phyloP scores from a whole-genome alignment of 1,140 invertebrate species.

The Macrotrachela quadricornifera region DNA sequence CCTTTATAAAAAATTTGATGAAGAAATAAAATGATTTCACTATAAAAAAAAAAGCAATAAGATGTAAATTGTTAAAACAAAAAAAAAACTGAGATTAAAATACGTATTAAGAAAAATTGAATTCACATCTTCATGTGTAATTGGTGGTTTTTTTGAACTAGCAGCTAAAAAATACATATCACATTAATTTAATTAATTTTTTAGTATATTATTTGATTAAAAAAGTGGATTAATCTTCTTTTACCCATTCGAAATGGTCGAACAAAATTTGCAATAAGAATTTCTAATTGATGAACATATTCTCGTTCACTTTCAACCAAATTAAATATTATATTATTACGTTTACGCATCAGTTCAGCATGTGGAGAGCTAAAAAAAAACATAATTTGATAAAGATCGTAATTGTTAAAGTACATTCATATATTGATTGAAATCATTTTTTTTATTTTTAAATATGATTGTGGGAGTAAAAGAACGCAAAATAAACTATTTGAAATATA shows the following conservation, averaged over 20 bases:
- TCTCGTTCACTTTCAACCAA: constrained; percentile 65
- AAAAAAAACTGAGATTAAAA: not conserved
- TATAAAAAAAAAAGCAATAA: constrained; percentile 16
- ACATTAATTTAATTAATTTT: too few relatives aligned
- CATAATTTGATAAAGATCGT: too few relatives aligned
- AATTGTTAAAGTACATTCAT: too few relatives aligned
- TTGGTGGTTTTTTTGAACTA: constrained; percentile 71
- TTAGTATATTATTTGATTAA: too few relatives aligned
- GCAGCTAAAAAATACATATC: constrained; percentile 30
- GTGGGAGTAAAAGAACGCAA: too few relatives aligned
- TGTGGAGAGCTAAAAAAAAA: constrained; percentile 47
- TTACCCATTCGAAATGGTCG: constrained; percentile 62
- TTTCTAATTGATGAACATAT: constrained; percentile 52
- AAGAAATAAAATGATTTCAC: constrained; percentile 72
- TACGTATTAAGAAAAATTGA: constrained; percentile 71
- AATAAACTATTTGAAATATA: too few relatives aligned
- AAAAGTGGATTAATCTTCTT: too few relatives aligned
- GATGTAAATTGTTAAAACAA: not conserved
- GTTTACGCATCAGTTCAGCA: constrained; percentile 73
- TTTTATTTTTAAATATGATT: too few relatives aligned
- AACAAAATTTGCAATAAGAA: constrained; percentile 69
- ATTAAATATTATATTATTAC: constrained; percentile 74
- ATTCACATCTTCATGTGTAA: constrained; percentile 77
- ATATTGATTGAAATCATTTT: too few relatives aligned
- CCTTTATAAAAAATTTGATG: constrained; percentile 87